Base-by-base conservation (phyloP, 2,113 vertebrate genomes). In the Hypomesus transpacificus region DNA sequence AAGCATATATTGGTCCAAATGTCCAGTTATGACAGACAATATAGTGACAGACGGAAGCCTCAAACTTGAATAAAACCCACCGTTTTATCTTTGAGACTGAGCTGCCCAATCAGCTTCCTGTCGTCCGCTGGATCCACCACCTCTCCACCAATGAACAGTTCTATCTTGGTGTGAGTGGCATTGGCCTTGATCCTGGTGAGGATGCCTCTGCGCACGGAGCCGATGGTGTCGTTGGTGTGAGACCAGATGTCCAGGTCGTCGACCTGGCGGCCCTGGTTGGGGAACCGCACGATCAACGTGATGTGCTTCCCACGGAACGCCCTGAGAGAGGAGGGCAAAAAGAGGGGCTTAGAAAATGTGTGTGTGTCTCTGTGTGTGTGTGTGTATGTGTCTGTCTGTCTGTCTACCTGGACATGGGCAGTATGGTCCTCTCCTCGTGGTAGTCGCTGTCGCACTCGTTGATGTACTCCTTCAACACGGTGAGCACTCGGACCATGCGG, bases 371-470 rank as follows among this genome's bases (percentile, higher is more conserved):
- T 14, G 63, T n/a, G 0, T 61, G n/a, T 28, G 17, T 57, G 51
- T 39, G 9, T 26, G 31, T 53, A 24, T 28, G 6, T 57, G 51
- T 39, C 3, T 26, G 53, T 51, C 53, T 18, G 52, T 1, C 13
- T 46, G 83, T 87, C 66, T 92, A 99, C 97, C 97, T 97, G 70
- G 96, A 98, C 97, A 99, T 99, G 9, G 97, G 97, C 67, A 99
- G 91, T 91, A 99, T 99, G 76, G 97, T 98, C 87, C 97, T 94
- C 78, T 99, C 97, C 82, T 99, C 97, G 0, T 98, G 97, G 91
- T 98, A 99, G 88, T 99, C 97, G 50, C 97, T 98, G 91, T 99
- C 97, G 88, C 97, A 99, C 90, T 99, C 97, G 62, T 97, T 98
- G 83, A 99, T 97, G 82, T 99, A 99, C 78, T 99, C 97, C 59